Base-by-base conservation (phyloP, 2,113 vertebrate species). In the Columba livia region DNA sequence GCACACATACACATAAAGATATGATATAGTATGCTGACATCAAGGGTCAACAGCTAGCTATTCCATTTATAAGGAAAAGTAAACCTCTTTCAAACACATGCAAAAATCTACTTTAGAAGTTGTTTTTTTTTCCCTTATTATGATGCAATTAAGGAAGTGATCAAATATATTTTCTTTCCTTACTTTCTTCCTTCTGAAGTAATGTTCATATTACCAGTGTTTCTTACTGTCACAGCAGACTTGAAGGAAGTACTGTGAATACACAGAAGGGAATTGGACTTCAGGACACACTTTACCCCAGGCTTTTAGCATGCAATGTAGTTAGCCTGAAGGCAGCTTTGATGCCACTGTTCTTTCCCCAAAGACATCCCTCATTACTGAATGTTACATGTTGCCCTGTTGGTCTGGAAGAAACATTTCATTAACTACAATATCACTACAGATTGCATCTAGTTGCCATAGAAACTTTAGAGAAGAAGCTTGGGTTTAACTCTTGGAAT, bases 371-470 rank as follows among this genome's bases (percentile, higher is more conserved):
- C 89, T 94, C 96, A 96, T 96, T 97, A 97, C 96, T 94, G 96
- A 96, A 89, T 95, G 94, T 83, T 97, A 88, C 92, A 93, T 96
- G 89, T 96, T 97, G 96, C 95, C 88, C 95, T 92, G 95, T 96
- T 97, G 97, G 97, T 98, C 96, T 97, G 97, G 97, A 97, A 97
- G 97, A 97, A 98, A 96, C 96, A 96, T 98, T 98, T 98, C 97
- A 98, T 97, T 98, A 98, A 97, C 92, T 96, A 96, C 94, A 96
- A 87, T 97, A 97, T 98, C 96, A 96, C 96, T 98, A 96, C 94
- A 98, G 98, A 98, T 98, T 97, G 96, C 96, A 98, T 98, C 98
- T 97, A 97, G 98, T 98, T 98, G 97, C 98, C 98, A 98, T 98
- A 98, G 98, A 98, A 98, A 98, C 98, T 98, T 97, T 96, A 91